A percentile compares a stretch with the other conserved stretches of the same genome.
These are phyloP conservation scores for Limnothrissa miodon DNA, from an alignment of 2,113 vertebrate genomes.

Conservation along the genomic window DNA sequence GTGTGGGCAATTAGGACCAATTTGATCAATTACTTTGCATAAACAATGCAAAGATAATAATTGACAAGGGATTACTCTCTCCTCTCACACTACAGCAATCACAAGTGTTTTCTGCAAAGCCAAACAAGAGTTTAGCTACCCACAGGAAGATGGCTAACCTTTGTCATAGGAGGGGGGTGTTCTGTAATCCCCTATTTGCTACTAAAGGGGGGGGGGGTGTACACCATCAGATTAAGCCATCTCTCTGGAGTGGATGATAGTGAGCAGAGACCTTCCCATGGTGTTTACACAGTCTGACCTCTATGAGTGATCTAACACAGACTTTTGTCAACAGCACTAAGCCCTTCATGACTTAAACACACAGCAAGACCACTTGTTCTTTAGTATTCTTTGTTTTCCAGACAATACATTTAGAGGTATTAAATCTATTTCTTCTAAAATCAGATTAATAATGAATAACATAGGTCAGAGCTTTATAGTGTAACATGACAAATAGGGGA, in stretches of 20 bases:
- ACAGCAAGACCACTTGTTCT: neutral
- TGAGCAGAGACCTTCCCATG: conserved; percentile 25
- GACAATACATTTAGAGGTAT: no score
- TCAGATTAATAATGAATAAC: no score
- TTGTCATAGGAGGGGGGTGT: neutral
- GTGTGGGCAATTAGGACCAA: conserved; percentile 53
- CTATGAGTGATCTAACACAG: neutral
- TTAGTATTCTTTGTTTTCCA: no score
- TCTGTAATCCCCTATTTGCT: neutral
- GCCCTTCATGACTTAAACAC: neutral
- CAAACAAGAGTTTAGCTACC: neutral
- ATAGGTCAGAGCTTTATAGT: no score
- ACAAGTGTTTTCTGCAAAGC: neutral
- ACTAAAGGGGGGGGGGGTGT: neutral
- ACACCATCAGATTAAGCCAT: neutral
- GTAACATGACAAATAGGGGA: neutral
- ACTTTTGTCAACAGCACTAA: neutral
- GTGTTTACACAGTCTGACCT: conserved; percentile 9
- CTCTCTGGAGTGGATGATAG: conserved; percentile 24
- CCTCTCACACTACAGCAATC: neutral
- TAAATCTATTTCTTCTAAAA: no score
- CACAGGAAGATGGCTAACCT: neutral
- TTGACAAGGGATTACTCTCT: neutral
- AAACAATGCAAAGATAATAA: conserved; percentile 49
- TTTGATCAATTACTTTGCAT: conserved; percentile 50